A percentile compares a stretch with the other conserved stretches of the same genome.
These are phyloP conservation scores for Anthoscopus minutus DNA, from an alignment of 2,113 vertebrate species.

Conservation along the genomic window DNA sequence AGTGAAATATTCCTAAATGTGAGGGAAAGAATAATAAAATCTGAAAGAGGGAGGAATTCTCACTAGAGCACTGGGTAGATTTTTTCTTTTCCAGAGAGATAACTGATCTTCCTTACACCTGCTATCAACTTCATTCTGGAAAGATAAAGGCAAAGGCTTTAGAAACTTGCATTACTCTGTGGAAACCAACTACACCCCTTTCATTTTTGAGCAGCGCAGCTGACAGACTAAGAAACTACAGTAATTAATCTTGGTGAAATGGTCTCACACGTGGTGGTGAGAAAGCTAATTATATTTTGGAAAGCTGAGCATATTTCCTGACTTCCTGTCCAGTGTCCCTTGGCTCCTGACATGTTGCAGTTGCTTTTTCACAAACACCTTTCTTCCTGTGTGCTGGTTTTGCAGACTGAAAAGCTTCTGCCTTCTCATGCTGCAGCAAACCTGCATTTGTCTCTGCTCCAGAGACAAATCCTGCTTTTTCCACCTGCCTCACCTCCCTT, in stretches of 20 bases:
- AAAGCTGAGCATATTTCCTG: not conserved
- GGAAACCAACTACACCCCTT: not conserved
- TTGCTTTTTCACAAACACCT: not conserved
- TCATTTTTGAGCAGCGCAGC: not conserved
- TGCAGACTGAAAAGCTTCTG: not conserved
- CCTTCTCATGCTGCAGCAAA: not conserved
- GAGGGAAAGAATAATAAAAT: not conserved
- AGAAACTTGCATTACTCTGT: not conserved
- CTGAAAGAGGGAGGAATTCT: not conserved
- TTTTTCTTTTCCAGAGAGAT: not conserved
- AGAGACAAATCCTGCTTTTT: no score
- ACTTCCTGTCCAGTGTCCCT: not conserved
- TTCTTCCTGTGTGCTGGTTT: not conserved
- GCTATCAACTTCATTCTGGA: not conserved
- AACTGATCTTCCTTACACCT: not conserved
- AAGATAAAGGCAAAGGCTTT: not conserved
- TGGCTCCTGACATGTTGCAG: not conserved
- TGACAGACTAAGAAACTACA: not conserved
- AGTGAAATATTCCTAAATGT: not conserved
- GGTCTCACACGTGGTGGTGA: not conserved
- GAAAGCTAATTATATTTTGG: not conserved
- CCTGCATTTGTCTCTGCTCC: not conserved
- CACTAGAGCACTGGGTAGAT: not conserved
- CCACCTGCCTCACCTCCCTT: not conserved
- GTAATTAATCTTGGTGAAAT: not conserved